Base-by-base conservation (phyloP, 2,113 vertebrate genomes). In the Caretta caretta region DNA sequence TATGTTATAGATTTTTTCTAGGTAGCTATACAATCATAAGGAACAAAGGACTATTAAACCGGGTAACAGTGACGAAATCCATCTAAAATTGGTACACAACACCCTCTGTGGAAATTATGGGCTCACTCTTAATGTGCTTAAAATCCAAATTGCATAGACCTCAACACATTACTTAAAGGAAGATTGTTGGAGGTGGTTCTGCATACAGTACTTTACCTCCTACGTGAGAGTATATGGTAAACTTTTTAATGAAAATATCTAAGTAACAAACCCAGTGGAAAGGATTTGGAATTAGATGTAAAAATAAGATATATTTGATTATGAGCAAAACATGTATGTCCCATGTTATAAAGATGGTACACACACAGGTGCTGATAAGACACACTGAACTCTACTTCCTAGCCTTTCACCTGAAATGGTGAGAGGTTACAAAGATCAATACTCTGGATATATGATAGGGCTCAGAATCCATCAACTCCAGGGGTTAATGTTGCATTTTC, bases 1-100 rank as follows among this genome's bases (percentile, higher is more conserved):
- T 97, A 96, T 85, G 86, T 93, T 94, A 97, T 82, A 95, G 94
- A 96, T 96, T 96, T 97, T 97, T 95, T 96, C 86, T 95, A 97
- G 93, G 86, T 97, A 96, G 84, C 82, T 94, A 75, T 69, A 96
- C 65, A 93, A 95, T 93, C 5, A 3, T 62, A 95, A 48, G 8
- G 84, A 94, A 95, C 25, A 69, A 97, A 97, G 22, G 88, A 88
- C 62, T n/a, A 87, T 88, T 88, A 97, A 97, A 96, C 16, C 93
- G 51, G n/a, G 25, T 80, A 93, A 89, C 92, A 95, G 87, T 90
- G 80, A 94, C 95, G 75, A 91, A 97, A 90, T 51, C 46, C 87
- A 93, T 94, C 87, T 93, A 88, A 91, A 86, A 88, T 95, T 89
- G 11, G 12, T 57, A 86, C 84, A 80, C 3, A 86, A 24, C 20